Evolutionary conservation across 2,888 invertebrate genomes (phyloP), one percentile per base, ranked within the genome.

Genomic region (Chymomyza amoena): DNA sequence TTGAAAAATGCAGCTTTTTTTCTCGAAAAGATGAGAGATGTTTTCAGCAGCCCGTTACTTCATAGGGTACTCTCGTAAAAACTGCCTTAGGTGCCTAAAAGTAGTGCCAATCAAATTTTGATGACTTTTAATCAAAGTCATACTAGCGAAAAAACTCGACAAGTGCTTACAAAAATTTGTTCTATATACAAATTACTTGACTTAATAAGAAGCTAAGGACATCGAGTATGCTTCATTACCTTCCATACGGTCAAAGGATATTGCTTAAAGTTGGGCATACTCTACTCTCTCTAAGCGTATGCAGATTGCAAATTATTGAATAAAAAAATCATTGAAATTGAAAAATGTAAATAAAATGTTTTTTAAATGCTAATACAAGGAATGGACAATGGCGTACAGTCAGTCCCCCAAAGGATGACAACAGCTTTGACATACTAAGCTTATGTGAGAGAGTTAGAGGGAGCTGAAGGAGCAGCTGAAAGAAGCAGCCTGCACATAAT

Each of bases 261-360:
- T 45, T 45, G 13, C 39, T 45, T 45, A 45, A 45, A 45, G 39
- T 45, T 45, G 39, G 13, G 13, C 13, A 63, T 45, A 16, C 15
- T 54, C 64, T n/a, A n/a, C n/a, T n/a, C n/a, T n/a, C n/a, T n/a
- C n/a, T 32, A 59, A 36, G 69, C 80, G 72, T 60, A 83, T 83
- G 83, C 82, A 83, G 84, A 83, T 83, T 84, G 83, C 79, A 62
- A 84, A 80, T 75, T 84, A 82, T 80, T 76, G 73, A 82, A 73
- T 79, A 80, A 80, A 74, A 76, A 84, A 71, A 70, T 68, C 77
- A 69, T 78, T 80, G 69, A 79, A 83, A 83, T 85, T 81, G 85
- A 72, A 85, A 86, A 82, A 86, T 84, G 84, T 77, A 84, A 84
- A 86, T 86, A 74, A 80, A 84, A 86, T 84, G 81, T 77, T 76